These are phyloP conservation scores for Halichoeres trimaculatus DNA, from an alignment of 2,113 vertebrate genomes.

Conservation along the genomic window DNA sequence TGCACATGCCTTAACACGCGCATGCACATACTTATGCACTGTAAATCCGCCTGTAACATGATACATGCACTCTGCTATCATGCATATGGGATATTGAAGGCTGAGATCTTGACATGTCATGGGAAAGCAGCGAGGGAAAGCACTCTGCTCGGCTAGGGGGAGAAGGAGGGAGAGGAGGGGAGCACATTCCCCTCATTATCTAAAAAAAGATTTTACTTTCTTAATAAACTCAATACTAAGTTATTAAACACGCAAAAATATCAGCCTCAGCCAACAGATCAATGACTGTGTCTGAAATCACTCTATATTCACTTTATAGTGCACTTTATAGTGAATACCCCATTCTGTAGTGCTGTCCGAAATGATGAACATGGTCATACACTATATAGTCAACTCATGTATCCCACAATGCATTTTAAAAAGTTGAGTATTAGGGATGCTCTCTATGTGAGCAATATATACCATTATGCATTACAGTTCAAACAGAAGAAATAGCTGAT, in stretches of 20 bases:
- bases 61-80: conserved; percentile 29
- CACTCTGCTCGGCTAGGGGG: not conserved
- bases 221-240: conserved; percentile 1
- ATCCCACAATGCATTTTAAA: too few relatives aligned
- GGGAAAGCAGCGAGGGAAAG: conserved; percentile 39
- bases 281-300: conserved; percentile 31
- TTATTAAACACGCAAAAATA: conserved; percentile 11
- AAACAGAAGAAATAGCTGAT: too few relatives aligned
- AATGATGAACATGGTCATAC: too few relatives aligned
- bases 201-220: conserved; percentile 13
- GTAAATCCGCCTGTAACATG: conserved; percentile 43
- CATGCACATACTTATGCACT: not conserved
- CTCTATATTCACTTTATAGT: not conserved
- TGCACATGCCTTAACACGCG: conserved; percentile 21
- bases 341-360: too few relatives aligned
- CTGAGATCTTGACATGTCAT: conserved; percentile 22
- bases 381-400: too few relatives aligned
- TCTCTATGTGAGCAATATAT: too few relatives aligned
- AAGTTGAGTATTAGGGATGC: too few relatives aligned
- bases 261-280: conserved; percentile 19
- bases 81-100: not conserved
- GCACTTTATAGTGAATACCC: too few relatives aligned
- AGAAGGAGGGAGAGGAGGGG: not conserved
- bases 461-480: too few relatives aligned
- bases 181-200: not conserved